Conservation (phyloP, 2,888 invertebrate species). For the Cheilosia vulpina region DNA sequence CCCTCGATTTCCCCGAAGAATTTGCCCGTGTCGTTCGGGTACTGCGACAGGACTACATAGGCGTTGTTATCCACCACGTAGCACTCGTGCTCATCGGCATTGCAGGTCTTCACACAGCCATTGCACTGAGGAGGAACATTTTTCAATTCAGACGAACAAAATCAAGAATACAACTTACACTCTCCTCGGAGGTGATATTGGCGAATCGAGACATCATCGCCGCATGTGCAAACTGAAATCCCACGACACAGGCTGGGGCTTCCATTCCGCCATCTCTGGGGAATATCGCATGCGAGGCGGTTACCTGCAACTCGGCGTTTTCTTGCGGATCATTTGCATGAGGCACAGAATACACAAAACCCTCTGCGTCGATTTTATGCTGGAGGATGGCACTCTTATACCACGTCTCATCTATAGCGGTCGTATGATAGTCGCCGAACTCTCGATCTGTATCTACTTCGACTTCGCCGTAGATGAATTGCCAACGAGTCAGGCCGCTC, state of each 20-base stretch:
- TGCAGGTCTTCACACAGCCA: constrained; percentile 85
- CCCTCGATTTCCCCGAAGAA: constrained; percentile 94
- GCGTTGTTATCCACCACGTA: constrained; percentile 97
- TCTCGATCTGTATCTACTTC: constrained; percentile 85
- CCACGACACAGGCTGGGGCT: constrained; percentile 95
- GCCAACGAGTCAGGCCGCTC: constrained; percentile 95
- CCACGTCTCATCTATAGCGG: constrained; percentile 95
- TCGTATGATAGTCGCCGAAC: constrained; percentile 90
- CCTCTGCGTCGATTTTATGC: constrained; percentile 90
- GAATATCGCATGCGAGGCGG: constrained; percentile 93
- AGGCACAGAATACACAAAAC: constrained; percentile 91
- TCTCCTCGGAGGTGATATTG: constrained; percentile 86
- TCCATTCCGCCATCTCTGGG: constrained; percentile 89
- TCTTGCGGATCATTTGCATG: constrained; percentile 84
- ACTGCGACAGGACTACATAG: constrained; percentile 89
- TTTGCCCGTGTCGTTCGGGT: constrained; percentile 88
- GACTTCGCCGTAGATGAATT: constrained; percentile 88
- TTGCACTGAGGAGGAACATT: constrained; percentile 81
- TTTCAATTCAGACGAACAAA: background rate
- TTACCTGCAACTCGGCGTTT: constrained; percentile 87
- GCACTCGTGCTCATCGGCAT: constrained; percentile 88
- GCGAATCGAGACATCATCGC: constrained; percentile 89
- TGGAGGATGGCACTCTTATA: constrained; percentile 95
- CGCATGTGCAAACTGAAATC: constrained; percentile 91
- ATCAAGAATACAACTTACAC: constrained; percentile 79